Base-by-base conservation (phyloP, 1,140 invertebrate genomes). In the Forficula auricularia region DNA sequence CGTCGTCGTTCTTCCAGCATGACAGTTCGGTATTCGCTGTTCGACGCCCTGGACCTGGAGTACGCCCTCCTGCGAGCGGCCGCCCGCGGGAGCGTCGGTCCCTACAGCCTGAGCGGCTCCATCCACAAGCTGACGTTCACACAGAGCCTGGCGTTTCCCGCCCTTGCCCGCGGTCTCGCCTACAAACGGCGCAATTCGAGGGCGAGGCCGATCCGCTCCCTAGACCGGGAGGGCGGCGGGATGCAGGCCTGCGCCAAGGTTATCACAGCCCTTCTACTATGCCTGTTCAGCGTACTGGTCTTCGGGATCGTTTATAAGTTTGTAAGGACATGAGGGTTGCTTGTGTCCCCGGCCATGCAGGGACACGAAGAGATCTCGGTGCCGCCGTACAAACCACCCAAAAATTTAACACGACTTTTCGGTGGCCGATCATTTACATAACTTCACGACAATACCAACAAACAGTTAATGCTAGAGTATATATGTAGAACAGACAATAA, bases 221-320 rank as follows among this genome's bases (percentile, higher is more conserved):
- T 44, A 58, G 60, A 27, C 22, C 22, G 22, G 4, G 22, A 27
- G 67, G 12, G 73, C 48, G 73, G 70, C 42, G 73, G 73, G 18
- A 56, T 78, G 43, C 77, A 78, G 57, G 71, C 70, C 31, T 77
- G 75, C 53, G 76, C 75, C 31, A 78, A 79, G 57, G 70, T 78
- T 16, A 65, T 79, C 19, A 80, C 78, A 0, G 75, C 77, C 4
- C 58, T 79, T 3, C 70, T 80, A 1, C 57, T 80, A 14, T 72
- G 80, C 46, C 57, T 79, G 8, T 73, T 81, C 16, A 78, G 74
- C 50, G 72, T 81, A 36, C 62, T 82, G 52, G 76, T 80, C 39
- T 79, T 80, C 55, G 70, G 76, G 9, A 73, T 80, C 2, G 75
- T 82, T 16, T 80, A 79, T 54, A 81, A 80, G 54, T 79, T 79